Evolutionary conservation across 2,113 vertebrate species (phyloP).

Genomic region (Pimephales promelas): DNA sequence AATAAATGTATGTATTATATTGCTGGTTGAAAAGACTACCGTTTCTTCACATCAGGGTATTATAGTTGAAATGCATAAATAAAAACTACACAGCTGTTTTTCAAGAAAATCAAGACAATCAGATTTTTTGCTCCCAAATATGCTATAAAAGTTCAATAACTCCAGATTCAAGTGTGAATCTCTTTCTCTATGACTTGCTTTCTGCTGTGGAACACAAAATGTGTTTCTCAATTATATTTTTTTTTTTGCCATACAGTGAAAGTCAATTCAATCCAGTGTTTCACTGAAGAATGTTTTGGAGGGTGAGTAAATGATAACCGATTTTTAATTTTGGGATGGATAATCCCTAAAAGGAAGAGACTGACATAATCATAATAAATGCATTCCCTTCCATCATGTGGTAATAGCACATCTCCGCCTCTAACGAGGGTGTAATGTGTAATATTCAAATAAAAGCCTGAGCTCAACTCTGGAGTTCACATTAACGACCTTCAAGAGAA

Average conservation of each 20-base stretch:
- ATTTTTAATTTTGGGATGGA: neutral
- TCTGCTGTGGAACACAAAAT: neutral
- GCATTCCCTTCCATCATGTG: neutral
- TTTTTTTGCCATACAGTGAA: no score
- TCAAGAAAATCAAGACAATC: no score
- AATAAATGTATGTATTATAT: neutral
- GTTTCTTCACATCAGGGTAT: neutral
- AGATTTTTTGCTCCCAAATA: neutral
- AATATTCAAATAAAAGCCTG: neutral
- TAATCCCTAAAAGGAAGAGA: neutral
- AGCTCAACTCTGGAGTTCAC: neutral
- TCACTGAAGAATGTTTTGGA: neutral
- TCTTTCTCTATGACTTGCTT: no score
- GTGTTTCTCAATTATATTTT: no score
- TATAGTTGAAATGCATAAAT: neutral
- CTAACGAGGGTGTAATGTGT: neutral
- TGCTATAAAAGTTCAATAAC: neutral
- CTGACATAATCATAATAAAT: neutral
- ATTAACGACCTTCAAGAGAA: neutral
- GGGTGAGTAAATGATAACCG: neutral
- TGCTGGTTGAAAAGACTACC: neutral
- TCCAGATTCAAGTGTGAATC: neutral
- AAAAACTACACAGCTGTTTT: neutral
- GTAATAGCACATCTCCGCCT: neutral
- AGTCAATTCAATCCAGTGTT: neutral